Conservation (phyloP, 2,888 invertebrate species). For the Panzeria rudis region DNA sequence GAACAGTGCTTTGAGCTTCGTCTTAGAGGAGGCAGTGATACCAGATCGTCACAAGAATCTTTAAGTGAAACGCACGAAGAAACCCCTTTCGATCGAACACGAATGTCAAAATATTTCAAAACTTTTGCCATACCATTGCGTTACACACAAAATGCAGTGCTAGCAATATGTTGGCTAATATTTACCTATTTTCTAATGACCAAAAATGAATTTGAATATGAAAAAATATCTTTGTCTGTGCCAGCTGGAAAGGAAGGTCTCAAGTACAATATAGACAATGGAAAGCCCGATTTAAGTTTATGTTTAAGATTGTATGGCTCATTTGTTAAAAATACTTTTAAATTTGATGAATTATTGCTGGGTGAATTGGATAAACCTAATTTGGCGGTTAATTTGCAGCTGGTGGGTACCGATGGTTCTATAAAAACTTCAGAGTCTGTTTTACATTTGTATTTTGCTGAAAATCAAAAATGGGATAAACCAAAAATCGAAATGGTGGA, state of each 20-base stretch:
- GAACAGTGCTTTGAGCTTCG: not conserved
- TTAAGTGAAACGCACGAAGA: constrained; percentile 37
- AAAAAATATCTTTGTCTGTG: constrained; percentile 31
- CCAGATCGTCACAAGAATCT: constrained; percentile 24
- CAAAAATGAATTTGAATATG: constrained; percentile 51
- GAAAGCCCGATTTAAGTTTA: constrained; percentile 4
- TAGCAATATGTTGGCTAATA: constrained; percentile 58
- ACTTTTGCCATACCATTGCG: constrained; percentile 3
- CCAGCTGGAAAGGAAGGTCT: constrained; percentile 18
- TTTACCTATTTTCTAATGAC: constrained; percentile 66
- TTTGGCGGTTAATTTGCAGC: not conserved
- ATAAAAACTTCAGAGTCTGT: not conserved
- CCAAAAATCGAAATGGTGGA: constrained; percentile 24
- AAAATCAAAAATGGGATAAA: not conserved
- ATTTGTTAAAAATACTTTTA: constrained; percentile 43
- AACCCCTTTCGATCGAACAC: not conserved
- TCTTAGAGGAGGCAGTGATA: constrained; percentile 7
- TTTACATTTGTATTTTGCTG: constrained; percentile 23
- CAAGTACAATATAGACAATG: not conserved
- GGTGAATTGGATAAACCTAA: not conserved
- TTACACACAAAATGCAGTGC: constrained; percentile 17
- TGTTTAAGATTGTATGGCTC: constrained; percentile 55
- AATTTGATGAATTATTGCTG: not conserved
- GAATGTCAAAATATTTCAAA: not conserved
- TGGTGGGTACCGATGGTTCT: not conserved